Evolutionary conservation across 2,113 vertebrate species (phyloP).

Genomic region (Alouatta palliata): DNA sequence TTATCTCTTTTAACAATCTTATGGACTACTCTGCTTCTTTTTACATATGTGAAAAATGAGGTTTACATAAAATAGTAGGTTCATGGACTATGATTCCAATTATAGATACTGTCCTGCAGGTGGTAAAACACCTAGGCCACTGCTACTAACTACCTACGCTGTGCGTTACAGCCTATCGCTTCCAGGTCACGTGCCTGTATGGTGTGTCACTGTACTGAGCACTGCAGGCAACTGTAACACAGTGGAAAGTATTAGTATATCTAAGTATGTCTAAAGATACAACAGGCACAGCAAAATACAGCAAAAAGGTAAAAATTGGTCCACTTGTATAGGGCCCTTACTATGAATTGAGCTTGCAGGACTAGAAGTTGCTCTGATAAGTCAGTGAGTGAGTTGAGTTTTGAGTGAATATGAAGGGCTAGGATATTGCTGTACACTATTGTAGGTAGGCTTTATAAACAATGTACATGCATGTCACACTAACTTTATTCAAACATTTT

Average conservation of each 20-base stretch:
- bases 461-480: neutral
- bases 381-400: neutral
- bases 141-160: neutral
- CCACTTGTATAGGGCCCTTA: neutral
- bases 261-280: neutral
- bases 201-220: neutral
- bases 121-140: neutral
- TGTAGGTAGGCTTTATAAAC: neutral
- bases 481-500: neutral
- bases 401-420: neutral
- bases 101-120: neutral
- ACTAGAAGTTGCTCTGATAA: neutral
- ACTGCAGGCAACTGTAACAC: neutral
- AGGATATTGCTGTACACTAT: too few relatives aligned
- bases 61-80: neutral
- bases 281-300: neutral
- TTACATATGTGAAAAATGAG: neutral
- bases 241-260: neutral
- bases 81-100: neutral
- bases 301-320: neutral
- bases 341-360: neutral
- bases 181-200: neutral
- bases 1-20: neutral
- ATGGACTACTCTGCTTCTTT: neutral
- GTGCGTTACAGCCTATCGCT: neutral